Conservation (phyloP, 1,140 invertebrate species). For the Antheraea mylitta region DNA sequence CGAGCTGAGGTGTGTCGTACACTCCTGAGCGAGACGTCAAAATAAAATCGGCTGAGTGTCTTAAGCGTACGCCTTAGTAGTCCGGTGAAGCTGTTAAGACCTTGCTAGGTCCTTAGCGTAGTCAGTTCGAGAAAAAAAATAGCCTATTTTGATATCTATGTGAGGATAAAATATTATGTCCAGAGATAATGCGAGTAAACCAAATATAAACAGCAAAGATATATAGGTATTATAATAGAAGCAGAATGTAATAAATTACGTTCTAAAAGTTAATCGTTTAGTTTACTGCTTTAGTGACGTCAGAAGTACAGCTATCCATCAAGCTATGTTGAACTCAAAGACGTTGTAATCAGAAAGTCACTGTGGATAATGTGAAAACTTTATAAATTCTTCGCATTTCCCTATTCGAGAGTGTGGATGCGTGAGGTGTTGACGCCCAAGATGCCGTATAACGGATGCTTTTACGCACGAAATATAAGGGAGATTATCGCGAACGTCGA, state of each 20-base stretch:
- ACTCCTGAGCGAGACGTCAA: too few species aligned
- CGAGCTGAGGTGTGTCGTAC: too few species aligned
- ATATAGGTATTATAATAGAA: too few species aligned
- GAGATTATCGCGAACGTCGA: constrained; percentile 19
- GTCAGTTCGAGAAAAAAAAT: too few species aligned
- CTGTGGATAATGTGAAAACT: constrained; percentile 58
- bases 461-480: constrained; percentile 27
- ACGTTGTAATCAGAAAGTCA: constrained; percentile 14
- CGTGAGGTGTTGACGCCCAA: constrained; percentile 58
- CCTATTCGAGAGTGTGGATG: constrained; percentile 47
- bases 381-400: constrained; percentile 40
- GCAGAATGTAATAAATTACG: not conserved
- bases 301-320: not conserved
- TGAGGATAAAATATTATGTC: too few species aligned
- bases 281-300: not conserved
- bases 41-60: too few species aligned
- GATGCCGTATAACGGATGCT: constrained; percentile 58
- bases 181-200: too few species aligned
- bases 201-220: too few species aligned
- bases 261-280: not conserved
- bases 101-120: too few species aligned
- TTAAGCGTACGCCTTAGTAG: too few species aligned
- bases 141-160: too few species aligned
- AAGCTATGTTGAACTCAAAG: constrained; percentile 6
- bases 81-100: too few species aligned